Evolutionary conservation across 2,113 vertebrate genomes (phyloP), one percentile per base, ranked within the genome.

Genomic region (Emydura subglobosa): DNA sequence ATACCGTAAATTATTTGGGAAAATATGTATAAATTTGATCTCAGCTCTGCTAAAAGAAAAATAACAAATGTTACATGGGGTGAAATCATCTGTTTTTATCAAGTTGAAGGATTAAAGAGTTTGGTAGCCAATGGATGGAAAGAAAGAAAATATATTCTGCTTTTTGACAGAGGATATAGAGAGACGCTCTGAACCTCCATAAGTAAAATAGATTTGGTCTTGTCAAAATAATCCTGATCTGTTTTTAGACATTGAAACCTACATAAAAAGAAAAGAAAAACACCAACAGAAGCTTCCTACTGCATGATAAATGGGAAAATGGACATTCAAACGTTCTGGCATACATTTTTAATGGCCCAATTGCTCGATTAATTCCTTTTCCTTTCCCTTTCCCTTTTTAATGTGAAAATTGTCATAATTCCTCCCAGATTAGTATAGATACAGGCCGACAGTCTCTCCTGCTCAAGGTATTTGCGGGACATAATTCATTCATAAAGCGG

Each of bases 401-500:
- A 99, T 98, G 98, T 98, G 96, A 98, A 98, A 98, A 98, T 98
- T 98, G 97, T 99, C 99, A 99, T 99, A 99, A 99, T 99, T 99
- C 98, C 98, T 99, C 98, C 97, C 98, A 99, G 99, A 99, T 99
- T 99, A 99, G 98, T 99, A 98, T 97, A 99, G 99, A 99, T 98
- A 98, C 96, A 94, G 96, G 96, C 98, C 98, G 99, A 99, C 98
- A 99, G 99, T 98, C 98, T 98, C 98, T 98, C 98, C 98, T 99
- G 99, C 99, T 99, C 99, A 99, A 99, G 98, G 99, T 99, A 99
- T 99, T 99, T 99, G 99, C 98, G 95, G 98, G 98, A 99, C 99
- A 99, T 99, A 99, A 99, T 99, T 99, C 99, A 99, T 99, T 99
- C 99, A 99, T 99, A 99, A 99, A 99, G 98, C 98, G 96, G 95